Evolutionary conservation across 2,113 vertebrate genomes (phyloP).

Genomic region (Globicephala melas): DNA sequence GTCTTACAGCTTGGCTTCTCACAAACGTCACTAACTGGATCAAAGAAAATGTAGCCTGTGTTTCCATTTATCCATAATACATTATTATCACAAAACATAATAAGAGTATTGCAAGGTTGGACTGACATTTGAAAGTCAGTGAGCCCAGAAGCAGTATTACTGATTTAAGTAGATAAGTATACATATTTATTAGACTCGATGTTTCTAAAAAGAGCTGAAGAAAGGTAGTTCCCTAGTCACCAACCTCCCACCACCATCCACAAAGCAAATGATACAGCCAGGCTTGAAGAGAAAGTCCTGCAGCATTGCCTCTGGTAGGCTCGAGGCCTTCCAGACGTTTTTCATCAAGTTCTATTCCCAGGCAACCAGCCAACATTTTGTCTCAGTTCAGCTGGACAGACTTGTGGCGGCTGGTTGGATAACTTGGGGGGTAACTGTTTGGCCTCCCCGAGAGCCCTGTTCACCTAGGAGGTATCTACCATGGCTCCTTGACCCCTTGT

Average conservation of each 20-base stretch:
- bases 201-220: not conserved
- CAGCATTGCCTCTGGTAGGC: not conserved
- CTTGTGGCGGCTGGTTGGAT: not conserved
- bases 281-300: not conserved
- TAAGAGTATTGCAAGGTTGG: not conserved
- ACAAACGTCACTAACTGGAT: not conserved
- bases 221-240: not conserved
- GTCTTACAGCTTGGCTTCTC: not conserved
- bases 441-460: not conserved
- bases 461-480: not conserved
- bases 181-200: not conserved
- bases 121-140: conserved; percentile 29
- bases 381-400: not conserved
- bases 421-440: not conserved
- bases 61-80: conserved; percentile 7
- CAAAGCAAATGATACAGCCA: not conserved
- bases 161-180: not conserved
- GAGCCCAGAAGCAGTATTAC: not conserved
- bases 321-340: not conserved
- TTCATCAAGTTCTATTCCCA: not conserved
- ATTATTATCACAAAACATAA: conserved; percentile 30
- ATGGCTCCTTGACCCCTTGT: not conserved
- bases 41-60: not conserved
- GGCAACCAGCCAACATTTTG: not conserved
- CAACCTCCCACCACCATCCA: not conserved